Percentiles rank a stretch among this genome's conserved stretches.
These are phyloP conservation scores for Acridotheres tristis DNA, from an alignment of 2,797 vertebrate genomes.

Conservation along the genomic window DNA sequence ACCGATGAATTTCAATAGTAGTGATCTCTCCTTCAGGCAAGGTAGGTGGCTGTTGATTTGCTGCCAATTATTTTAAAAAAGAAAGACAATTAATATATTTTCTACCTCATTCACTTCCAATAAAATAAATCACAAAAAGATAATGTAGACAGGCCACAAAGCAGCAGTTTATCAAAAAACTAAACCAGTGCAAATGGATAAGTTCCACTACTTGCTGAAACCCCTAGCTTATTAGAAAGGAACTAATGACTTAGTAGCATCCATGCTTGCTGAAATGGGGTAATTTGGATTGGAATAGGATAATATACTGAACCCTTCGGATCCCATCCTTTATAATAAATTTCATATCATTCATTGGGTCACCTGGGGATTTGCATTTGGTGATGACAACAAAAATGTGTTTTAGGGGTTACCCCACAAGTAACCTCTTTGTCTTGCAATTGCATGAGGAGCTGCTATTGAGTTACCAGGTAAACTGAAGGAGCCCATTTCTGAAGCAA, in stretches of 20 bases:
- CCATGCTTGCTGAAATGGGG: neutral
- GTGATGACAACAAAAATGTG: neutral
- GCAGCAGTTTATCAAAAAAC: neutral
- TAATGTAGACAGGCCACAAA: neutral
- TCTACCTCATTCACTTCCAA: constrained; percentile 20
- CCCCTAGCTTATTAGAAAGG: neutral
- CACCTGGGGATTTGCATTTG: neutral
- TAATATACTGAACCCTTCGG: neutral
- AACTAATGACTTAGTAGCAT: neutral
- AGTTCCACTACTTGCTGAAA: neutral
- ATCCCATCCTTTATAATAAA: neutral
- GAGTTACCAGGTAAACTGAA: neutral
- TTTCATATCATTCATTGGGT: neutral
- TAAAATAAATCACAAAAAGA: constrained; percentile 32
- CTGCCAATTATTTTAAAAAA: constrained; percentile 76
- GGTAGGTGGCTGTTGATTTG: constrained; percentile 88
- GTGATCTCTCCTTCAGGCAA: constrained; percentile 98
- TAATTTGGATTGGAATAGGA: neutral
- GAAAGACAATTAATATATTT: constrained; percentile 55
- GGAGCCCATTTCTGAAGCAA: neutral
- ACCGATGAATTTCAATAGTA: constrained; percentile 93
- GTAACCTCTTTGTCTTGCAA: neutral
- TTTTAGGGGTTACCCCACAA: neutral
- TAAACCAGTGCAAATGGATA: neutral
- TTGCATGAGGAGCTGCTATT: neutral